Percentiles rank a stretch among this genome's conserved stretches.
phyloP scores from a whole-genome alignment of 2,113 vertebrate genomes.

The Pithys albifrons region DNA sequence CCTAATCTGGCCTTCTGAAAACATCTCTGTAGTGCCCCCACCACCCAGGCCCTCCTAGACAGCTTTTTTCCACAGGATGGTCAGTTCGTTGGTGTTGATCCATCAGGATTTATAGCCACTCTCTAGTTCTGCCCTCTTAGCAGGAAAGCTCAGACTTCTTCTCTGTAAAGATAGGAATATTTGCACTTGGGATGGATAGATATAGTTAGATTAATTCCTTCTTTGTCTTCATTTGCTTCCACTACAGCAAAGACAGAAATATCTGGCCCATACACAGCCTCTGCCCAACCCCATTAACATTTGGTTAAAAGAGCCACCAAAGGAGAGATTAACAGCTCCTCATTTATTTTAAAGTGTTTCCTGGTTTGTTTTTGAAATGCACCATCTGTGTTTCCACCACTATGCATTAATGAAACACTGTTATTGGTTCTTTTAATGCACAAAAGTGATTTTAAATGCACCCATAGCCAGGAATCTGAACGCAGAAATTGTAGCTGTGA shows the following conservation, averaged over 20 bases:
- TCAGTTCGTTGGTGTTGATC: fast-evolving
- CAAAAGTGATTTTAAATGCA: neutral
- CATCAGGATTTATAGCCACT: neutral
- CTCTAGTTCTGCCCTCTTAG: neutral
- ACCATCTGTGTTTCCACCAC: conserved; percentile 49
- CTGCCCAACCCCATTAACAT: neutral
- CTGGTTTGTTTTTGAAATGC: conserved; percentile 35
- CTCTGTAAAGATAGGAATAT: neutral
- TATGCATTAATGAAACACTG: neutral
- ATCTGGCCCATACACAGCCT: neutral
- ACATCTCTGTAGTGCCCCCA: too few species aligned
- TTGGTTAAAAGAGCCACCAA: conserved; percentile 17
- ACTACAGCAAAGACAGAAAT: neutral
- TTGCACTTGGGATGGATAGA: neutral
- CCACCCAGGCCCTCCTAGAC: too few species aligned
- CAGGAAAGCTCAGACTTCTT: neutral
- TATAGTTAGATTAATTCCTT: neutral
- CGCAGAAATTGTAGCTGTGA: conserved; percentile 3
- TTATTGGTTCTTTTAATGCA: neutral
- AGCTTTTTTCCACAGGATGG: fast-evolving
- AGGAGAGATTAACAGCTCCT: conserved; percentile 22
- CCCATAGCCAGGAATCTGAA: neutral
- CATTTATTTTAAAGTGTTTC: conserved; percentile 48
- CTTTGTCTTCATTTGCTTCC: neutral
- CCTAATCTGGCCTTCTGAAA: neutral